phyloP scores from a whole-genome alignment of 2,888 invertebrate species.

The Graphium colonna region DNA sequence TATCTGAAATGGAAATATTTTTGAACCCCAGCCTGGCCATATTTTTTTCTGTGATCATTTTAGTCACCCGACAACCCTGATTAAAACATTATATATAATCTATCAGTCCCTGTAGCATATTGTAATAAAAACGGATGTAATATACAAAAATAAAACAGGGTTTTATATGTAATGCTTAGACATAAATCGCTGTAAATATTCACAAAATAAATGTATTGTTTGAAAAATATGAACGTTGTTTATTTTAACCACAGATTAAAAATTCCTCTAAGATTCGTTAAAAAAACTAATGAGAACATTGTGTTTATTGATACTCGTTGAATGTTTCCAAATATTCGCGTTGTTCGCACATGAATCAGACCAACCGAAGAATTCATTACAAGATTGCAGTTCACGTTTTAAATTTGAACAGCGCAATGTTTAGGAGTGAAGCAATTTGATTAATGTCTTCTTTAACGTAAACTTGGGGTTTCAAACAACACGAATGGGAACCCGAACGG shows the following conservation, averaged over 20 bases:
- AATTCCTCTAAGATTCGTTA: neutral
- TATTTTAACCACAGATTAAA: constrained; percentile 9
- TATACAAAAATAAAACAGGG: constrained; percentile 17
- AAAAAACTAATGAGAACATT: constrained; percentile 17
- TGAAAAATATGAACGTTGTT: constrained; percentile 28
- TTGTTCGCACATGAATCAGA: constrained; percentile 25
- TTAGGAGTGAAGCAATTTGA: constrained; percentile 27
- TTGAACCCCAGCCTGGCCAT: constrained; percentile 9
- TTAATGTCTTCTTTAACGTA: constrained; percentile 30
- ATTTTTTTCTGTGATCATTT: constrained; percentile 19
- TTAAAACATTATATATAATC: constrained; percentile 8
- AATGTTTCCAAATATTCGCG: constrained; percentile 24
- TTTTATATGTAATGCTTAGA: constrained; percentile 22
- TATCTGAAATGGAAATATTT: no score
- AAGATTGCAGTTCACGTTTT: constrained; percentile 19
- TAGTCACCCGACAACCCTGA: constrained; percentile 12
- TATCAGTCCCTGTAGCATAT: neutral
- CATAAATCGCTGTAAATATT: constrained; percentile 44
- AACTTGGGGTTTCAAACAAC: constrained; percentile 26
- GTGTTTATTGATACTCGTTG: constrained; percentile 24
- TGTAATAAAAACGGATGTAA: constrained; percentile 3
- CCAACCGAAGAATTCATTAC: constrained; percentile 26
- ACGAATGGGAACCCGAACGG: constrained; percentile 15
- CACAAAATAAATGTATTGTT: constrained; percentile 56
- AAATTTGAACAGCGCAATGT: constrained; percentile 23